These are phyloP conservation scores for Leucophora obtusa DNA, from an alignment of 2,888 invertebrate species.

Conservation along the genomic window DNA sequence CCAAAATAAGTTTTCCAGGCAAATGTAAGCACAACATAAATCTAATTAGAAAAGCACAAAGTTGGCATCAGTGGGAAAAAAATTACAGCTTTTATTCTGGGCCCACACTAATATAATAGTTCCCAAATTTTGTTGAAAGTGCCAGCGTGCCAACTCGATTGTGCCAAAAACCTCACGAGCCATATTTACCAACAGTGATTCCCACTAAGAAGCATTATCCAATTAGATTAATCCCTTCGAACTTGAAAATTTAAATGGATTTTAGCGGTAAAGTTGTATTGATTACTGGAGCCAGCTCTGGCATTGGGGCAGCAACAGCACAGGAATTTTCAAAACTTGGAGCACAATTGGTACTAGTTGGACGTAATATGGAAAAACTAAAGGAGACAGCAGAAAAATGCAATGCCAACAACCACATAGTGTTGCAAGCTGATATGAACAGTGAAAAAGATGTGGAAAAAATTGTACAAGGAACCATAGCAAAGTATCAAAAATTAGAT, in stretches of 20 bases:
- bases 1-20: too few species aligned
- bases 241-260: slow-evolving; percentile 62
- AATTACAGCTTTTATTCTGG: too few species aligned
- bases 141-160: too few species aligned
- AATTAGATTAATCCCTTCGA: not conserved
- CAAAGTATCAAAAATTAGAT: slow-evolving; percentile 87
- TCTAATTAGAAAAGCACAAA: too few species aligned
- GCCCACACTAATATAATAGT: too few species aligned
- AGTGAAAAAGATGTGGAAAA: slow-evolving; percentile 86
- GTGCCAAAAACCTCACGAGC: too few species aligned
- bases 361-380: slow-evolving; percentile 84
- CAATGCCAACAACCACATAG: slow-evolving; percentile 78
- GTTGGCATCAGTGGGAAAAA: too few species aligned
- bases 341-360: slow-evolving; percentile 83
- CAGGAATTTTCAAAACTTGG: slow-evolving; percentile 83
- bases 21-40: too few species aligned
- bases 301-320: slow-evolving; percentile 86
- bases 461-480: slow-evolving; percentile 85
- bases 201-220: too few species aligned
- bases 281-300: slow-evolving; percentile 86
- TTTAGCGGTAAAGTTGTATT: slow-evolving; percentile 82
- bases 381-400: slow-evolving; percentile 82
- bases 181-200: too few species aligned
- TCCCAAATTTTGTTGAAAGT: too few species aligned
- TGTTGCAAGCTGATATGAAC: slow-evolving; percentile 85